Base-by-base conservation (phyloP, 92 coral and sea anemone genomes). In the Phenganax stokvisi region DNA sequence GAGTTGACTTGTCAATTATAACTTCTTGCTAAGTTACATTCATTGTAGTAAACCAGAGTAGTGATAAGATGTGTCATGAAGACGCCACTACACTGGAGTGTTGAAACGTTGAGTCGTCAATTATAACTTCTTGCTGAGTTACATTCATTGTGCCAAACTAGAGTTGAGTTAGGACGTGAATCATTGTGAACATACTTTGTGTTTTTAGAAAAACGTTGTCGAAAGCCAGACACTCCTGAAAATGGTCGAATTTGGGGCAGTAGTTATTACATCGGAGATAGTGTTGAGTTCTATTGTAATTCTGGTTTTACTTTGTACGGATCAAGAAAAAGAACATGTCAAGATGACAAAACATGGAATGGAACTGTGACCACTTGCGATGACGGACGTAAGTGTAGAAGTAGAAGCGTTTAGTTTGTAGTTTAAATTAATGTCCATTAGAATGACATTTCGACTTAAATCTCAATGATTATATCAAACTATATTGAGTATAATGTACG, bases 251-350 rank as follows among this genome's bases (percentile, higher is more conserved):
- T 61, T 20, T 85, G 63, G 27, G 88, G 86, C 44, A 75, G 52
- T 27, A 79, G 83, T 54, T 76, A 67, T 65, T 77, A 63, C 59
- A 83, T 78, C 59, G 90, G 88, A 5, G 84, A 83, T 3, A 82
- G 54, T 54, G 89, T 87, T 0, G 66, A 75, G 31, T 87, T 87
- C 89, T 80, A 54, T 16, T 92, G 97, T 79, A 80, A 79, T 71
- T 83, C 87, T 25, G 97, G 97, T 0, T 92, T 84, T 82, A 84
- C 74, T 47, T 71, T 90, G 37, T 86, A 69, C 68, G 97, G 97
- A 12, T 83, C 97, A 8, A 81, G 84, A 31, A 70, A 69, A 64
- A 81, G 97, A 75, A 84, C 54, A 12, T 92, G 97, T 52, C n/a
- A 75, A 51, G 81, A 57, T 13, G 87, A 80, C 30, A 91, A 92